These are phyloP conservation scores for Trematocara macrostoma DNA, from an alignment of 2,113 vertebrate species.

Conservation along the genomic window DNA sequence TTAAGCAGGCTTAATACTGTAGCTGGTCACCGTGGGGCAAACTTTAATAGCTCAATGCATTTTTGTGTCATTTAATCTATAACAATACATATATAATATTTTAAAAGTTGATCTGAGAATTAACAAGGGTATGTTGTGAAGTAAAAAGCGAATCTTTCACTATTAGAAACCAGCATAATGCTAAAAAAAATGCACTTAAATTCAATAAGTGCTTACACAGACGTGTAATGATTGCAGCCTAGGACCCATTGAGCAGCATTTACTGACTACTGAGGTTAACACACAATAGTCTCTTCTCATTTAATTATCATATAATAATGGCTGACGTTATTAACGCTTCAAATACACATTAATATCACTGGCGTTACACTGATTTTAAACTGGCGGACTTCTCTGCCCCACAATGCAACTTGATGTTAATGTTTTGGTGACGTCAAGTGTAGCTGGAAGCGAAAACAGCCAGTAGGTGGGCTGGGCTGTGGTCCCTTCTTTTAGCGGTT, in stretches of 20 bases:
- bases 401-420: slow-evolving; percentile 44
- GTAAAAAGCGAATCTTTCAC: neutral
- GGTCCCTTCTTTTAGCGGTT: neutral
- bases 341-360: neutral
- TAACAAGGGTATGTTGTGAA: neutral
- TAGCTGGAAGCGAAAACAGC: slow-evolving; percentile 4
- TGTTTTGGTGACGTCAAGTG: slow-evolving; percentile 63
- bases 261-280: neutral
- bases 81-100: neutral
- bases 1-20: neutral
- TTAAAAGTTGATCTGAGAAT: neutral
- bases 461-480: slow-evolving; percentile 56
- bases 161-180: neutral
- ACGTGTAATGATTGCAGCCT: neutral
- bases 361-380: neutral
- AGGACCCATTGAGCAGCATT: neutral
- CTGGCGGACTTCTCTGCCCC: slow-evolving; percentile 53
- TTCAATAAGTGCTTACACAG: neutral
- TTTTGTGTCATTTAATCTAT: neutral
- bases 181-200: neutral
- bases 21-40: neutral
- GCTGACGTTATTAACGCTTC: neutral
- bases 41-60: neutral
- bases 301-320: neutral
- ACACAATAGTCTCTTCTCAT: neutral